phyloP scores from a whole-genome alignment of 2,113 vertebrate genomes.

The Morphnarchus princeps region DNA sequence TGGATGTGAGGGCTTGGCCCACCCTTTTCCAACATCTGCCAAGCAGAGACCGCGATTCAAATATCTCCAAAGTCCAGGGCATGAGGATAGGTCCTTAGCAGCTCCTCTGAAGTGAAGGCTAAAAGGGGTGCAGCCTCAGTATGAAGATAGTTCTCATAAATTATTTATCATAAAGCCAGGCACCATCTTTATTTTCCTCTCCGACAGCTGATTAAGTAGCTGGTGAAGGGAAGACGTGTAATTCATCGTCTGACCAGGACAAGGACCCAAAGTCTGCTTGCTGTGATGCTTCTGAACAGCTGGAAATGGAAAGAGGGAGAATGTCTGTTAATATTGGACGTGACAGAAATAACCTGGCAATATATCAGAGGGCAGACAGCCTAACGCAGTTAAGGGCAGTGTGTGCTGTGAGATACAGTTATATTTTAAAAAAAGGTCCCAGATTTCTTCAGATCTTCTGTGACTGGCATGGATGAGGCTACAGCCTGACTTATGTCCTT shows the following conservation, averaged over 20 bases:
- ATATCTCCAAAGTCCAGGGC: neutral
- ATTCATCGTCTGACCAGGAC: neutral
- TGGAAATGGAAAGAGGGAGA: conserved; percentile 15
- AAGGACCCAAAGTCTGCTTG: neutral
- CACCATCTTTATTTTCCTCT: neutral
- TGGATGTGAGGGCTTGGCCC: neutral
- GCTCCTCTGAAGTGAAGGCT: neutral
- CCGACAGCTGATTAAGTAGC: neutral
- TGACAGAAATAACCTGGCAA: conserved; percentile 18
- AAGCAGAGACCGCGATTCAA: neutral
- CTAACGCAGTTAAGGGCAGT: neutral
- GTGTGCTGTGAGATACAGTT: neutral
- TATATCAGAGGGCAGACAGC: neutral
- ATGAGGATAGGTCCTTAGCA: neutral
- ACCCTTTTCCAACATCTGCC: neutral
- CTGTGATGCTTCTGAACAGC: conserved; percentile 39
- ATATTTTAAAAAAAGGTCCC: neutral
- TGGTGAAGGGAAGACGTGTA: neutral
- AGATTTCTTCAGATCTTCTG: neutral
- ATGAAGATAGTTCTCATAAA: neutral
- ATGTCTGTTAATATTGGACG: neutral
- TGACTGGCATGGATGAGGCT: neutral
- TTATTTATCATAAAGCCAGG: neutral
- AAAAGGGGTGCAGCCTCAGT: neutral
- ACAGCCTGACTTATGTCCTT: neutral